Base-by-base conservation (phyloP, 2,113 vertebrate genomes). In the Campylomormyrus numenius region DNA sequence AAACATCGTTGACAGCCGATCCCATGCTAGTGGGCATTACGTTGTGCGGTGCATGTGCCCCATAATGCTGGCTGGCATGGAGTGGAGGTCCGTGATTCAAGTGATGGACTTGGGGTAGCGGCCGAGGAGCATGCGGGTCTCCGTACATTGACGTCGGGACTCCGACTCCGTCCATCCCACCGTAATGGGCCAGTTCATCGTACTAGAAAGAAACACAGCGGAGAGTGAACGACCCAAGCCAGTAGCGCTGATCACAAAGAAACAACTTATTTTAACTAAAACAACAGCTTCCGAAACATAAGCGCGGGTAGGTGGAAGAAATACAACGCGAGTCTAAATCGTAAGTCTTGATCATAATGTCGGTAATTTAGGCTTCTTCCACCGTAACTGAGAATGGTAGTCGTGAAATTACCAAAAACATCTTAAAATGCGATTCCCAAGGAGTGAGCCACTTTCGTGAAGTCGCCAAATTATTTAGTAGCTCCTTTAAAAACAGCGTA, bases 151-250 rank as follows among this genome's bases (percentile, higher is more conserved):
- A 98, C 92, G 98, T 97, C 92, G 98, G 97, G 92, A 99, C 98
- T 94, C 97, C 97, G 94, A 98, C 97, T 95, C 98, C 98, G 95
- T 99, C 98, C 98, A 99, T 99, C 94, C 97, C 98, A 96, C 98
- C 98, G 97, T 99, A 99, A 94, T 99, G 98, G 96, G 98, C 97
- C 96, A 99, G 97, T 96, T 99, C 98, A 98, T 99, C 98, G 98
- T 99, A 99, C 98, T 99, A 96, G 90, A 93, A 94, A 91, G 92
- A 96, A 94, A 91, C 93, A 92, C 88, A 93, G 91, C 50, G 93
- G 89, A 94, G 89, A 93, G 92, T 94, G 91, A 93, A 83, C 13
- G 35, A 87, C 49, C 88, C 86, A 84, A 88, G 35, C 31, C 27
- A 49, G 85, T 15, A 89, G 90, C 39, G 56, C 39, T n/a, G 46